Conservation (phyloP, 64 coral and sea anemone species). For the Actinia tenebrosa region DNA sequence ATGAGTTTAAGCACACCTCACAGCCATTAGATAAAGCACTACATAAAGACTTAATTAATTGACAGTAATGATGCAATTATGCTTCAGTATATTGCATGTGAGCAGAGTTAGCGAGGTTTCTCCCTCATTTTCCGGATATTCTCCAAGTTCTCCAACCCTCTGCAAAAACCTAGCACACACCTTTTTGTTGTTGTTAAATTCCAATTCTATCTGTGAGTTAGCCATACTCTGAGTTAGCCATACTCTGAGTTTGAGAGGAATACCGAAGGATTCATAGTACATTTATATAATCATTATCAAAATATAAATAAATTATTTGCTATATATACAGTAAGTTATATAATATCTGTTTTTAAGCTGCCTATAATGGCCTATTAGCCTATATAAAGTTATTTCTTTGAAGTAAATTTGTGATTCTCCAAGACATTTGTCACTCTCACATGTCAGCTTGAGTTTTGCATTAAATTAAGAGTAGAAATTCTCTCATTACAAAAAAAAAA, state of each 20-base stretch:
- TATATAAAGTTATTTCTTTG: not conserved
- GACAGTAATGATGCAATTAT: not conserved
- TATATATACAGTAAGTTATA: not conserved
- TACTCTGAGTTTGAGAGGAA: too few relatives aligned
- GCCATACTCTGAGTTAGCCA: too few relatives aligned
- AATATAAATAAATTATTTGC: not conserved
- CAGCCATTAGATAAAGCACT: not conserved
- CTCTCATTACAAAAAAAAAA: not conserved
- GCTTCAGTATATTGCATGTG: not conserved
- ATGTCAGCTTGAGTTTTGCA: not conserved
- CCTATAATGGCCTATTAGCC: too few relatives aligned
- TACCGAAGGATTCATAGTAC: too few relatives aligned
- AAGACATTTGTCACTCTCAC: not conserved
- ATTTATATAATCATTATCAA: too few relatives aligned
- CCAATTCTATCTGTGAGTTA: too few relatives aligned
- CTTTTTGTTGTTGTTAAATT: too few relatives aligned
- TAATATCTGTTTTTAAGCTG: too few relatives aligned
- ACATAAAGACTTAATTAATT: not conserved
- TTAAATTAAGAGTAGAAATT: not conserved
- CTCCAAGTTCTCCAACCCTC: too few relatives aligned
- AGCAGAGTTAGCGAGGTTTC: too few relatives aligned
- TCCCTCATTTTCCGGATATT: too few relatives aligned
- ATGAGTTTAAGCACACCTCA: not conserved
- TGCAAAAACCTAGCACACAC: too few relatives aligned
- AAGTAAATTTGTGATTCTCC: not conserved